phyloP scores from a whole-genome alignment of 2,113 vertebrate genomes.

The Marmota flaviventris region DNA sequence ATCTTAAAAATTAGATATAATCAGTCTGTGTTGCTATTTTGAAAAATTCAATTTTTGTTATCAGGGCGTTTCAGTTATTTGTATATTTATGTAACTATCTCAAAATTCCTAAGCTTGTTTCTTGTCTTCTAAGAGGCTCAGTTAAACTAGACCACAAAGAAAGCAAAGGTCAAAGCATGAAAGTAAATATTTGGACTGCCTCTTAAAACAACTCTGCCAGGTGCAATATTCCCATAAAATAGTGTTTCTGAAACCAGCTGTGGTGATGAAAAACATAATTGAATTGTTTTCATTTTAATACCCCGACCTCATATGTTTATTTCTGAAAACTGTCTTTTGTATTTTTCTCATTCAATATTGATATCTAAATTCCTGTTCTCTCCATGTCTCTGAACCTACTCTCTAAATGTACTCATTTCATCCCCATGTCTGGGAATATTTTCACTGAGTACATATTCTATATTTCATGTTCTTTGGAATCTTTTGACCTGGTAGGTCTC shows the following conservation, averaged over 20 bases:
- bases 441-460: neutral
- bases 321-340: neutral
- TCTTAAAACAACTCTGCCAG: conserved; percentile 10
- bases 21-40: neutral
- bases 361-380: neutral
- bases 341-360: neutral
- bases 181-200: conserved; percentile 65
- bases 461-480: neutral
- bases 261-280: neutral
- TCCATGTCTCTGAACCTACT: neutral
- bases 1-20: neutral
- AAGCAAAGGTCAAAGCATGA: conserved; percentile 59
- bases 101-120: neutral
- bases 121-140: conserved; percentile 30
- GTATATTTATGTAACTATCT: neutral
- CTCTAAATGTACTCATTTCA: neutral
- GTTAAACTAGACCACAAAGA: conserved; percentile 21
- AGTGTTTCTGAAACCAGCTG: neutral
- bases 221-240: neutral
- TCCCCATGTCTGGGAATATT: neutral
- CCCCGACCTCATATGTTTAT: neutral
- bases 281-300: neutral
- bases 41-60: neutral
- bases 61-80: neutral
- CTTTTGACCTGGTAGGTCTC: neutral